Conservation (phyloP, 2,113 vertebrate genomes). For the Acanthisitta chloris region DNA sequence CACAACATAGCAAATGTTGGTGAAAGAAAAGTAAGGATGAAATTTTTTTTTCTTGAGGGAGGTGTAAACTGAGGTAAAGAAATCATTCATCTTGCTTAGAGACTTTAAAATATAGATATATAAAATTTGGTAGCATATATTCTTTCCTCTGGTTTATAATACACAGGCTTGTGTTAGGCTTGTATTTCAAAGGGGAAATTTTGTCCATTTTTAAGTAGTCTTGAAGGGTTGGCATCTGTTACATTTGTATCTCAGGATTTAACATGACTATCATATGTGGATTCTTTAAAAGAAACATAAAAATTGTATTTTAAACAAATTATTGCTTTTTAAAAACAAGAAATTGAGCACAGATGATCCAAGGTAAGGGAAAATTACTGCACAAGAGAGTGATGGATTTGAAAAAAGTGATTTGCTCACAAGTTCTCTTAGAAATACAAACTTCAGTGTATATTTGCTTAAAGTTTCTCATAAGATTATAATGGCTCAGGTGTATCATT, state of each 20-base stretch:
- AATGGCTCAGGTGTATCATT: neutral
- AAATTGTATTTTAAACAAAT: neutral
- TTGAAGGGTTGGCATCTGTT: neutral
- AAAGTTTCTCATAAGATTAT: neutral
- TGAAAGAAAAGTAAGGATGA: neutral
- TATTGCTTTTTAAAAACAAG: neutral
- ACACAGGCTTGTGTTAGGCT: neutral
- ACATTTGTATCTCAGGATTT: neutral
- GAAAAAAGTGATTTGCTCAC: neutral
- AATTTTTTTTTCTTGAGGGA: rapidly evolving
- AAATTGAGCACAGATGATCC: neutral
- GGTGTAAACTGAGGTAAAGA: neutral
- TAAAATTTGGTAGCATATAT: too few relatives aligned
- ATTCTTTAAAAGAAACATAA: neutral
- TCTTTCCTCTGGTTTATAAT: neutral
- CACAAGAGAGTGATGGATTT: neutral
- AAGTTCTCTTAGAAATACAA: neutral
- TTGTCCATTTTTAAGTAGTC: neutral
- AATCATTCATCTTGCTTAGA: neutral
- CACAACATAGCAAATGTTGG: neutral
- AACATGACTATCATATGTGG: neutral
- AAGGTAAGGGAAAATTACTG: neutral
- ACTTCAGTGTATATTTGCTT: neutral
- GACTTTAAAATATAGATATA: neutral
- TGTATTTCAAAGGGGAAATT: neutral